Conservation (phyloP, 2,797 vertebrate genomes). For the Discoglossus pictus region DNA sequence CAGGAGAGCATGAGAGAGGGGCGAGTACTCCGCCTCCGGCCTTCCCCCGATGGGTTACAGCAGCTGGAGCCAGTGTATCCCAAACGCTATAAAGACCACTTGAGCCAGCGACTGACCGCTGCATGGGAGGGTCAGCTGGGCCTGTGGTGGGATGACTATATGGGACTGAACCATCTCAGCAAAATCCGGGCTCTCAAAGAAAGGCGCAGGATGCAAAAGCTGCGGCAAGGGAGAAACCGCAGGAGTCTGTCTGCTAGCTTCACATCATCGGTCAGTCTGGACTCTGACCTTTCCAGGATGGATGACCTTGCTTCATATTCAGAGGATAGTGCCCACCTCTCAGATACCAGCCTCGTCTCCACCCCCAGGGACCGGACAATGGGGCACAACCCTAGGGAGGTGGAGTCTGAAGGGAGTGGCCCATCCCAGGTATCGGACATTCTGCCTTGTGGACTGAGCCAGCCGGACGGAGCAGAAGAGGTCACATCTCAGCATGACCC, state of each 20-base stretch:
- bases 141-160: constrained; percentile 77
- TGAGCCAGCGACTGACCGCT: constrained; percentile 70
- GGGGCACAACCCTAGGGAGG: too few species aligned
- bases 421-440: too few species aligned
- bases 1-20: constrained; percentile 53
- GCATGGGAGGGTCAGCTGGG: constrained; percentile 69
- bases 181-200: constrained; percentile 65
- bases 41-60: not conserved
- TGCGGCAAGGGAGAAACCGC: not conserved
- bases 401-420: too few species aligned
- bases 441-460: too few species aligned
- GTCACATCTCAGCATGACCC: not conserved
- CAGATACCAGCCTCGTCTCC: accelerated
- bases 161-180: constrained; percentile 51
- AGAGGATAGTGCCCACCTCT: accelerated
- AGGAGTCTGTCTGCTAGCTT: constrained; percentile 75
- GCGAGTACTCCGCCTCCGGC: constrained; percentile 1
- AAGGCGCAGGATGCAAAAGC: constrained; percentile 65
- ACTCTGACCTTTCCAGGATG: constrained; percentile 56
- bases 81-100: constrained; percentile 42
- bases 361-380: too few species aligned
- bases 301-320: constrained; percentile 46
- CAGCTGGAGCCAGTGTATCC: constrained; percentile 47
- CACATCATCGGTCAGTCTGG: constrained; percentile 71
- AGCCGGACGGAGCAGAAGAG: not conserved